phyloP scores from a whole-genome alignment of 2,888 invertebrate genomes.

The Coelinius sp. region DNA sequence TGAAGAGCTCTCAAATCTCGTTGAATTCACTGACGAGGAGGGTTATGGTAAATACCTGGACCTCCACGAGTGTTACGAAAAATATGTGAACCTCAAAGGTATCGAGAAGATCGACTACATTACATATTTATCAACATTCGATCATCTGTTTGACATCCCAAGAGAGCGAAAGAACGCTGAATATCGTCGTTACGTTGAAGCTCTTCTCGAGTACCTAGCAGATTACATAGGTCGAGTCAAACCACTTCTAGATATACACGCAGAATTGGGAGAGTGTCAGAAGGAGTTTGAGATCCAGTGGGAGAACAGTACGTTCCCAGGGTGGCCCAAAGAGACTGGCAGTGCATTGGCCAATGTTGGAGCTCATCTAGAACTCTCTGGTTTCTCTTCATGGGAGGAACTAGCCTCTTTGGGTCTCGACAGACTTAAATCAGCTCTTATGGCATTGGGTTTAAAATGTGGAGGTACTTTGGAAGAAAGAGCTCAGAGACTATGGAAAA shows the following conservation, averaged over 20 bases:
- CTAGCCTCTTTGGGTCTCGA: slow-evolving; percentile 96
- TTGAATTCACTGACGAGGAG: slow-evolving; percentile 99
- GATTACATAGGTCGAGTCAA: slow-evolving; percentile 87
- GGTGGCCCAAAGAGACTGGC: slow-evolving; percentile 97
- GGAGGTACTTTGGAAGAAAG: slow-evolving; percentile 98
- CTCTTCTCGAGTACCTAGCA: slow-evolving; percentile 87
- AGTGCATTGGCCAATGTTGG: slow-evolving; percentile 95
- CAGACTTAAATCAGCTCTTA: slow-evolving; percentile 95
- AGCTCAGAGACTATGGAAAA: slow-evolving; percentile 95
- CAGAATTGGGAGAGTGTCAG: slow-evolving; percentile 83
- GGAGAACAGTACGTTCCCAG: slow-evolving; percentile 91
- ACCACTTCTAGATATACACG: slow-evolving; percentile 87
- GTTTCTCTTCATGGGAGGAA: slow-evolving; percentile 97
- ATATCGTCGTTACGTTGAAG: slow-evolving; percentile 87
- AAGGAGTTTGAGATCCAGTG: slow-evolving; percentile 89
- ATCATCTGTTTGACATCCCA: slow-evolving; percentile 95
- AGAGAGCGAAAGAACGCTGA: slow-evolving; percentile 91
- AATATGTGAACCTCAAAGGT: slow-evolving; percentile 96
- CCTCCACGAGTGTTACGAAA: slow-evolving; percentile 95
- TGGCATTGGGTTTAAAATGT: slow-evolving; percentile 97
- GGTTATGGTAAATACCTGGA: slow-evolving; percentile 99
- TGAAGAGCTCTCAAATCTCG: slow-evolving; percentile 87
- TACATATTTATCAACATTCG: slow-evolving; percentile 92
- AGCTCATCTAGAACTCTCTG: slow-evolving; percentile 97
- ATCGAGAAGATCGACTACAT: slow-evolving; percentile 98